A percentile compares a stretch with the other conserved stretches of the same genome.
phyloP scores from a whole-genome alignment of 2,113 vertebrate genomes.

The Onychostruthus taczanowskii region DNA sequence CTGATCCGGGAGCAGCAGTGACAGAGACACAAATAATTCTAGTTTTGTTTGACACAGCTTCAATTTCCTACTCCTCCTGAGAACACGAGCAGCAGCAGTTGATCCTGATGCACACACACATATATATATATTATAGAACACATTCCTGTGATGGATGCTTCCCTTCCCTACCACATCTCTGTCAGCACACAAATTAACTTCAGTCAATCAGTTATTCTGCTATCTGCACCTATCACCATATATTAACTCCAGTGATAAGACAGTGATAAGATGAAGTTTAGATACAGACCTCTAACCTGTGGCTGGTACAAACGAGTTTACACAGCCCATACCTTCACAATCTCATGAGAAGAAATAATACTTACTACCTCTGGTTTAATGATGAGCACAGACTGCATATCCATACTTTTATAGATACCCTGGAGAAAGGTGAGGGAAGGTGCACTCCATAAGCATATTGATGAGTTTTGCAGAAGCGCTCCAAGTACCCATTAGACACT shows the following conservation, averaged over 20 bases:
- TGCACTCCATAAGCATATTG: conserved; percentile 13
- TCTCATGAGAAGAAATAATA: conserved; percentile 15
- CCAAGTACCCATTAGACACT: background rate
- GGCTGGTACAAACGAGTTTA: conserved; percentile 33
- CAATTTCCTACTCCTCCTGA: background rate
- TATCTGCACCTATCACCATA: background rate
- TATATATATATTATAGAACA: background rate
- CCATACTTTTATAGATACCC: background rate
- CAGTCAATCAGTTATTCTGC: conserved; percentile 27
- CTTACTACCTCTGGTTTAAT: background rate
- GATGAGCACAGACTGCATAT: background rate
- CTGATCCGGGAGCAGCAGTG: background rate
- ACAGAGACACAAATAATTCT: background rate
- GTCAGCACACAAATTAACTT: conserved; percentile 13
- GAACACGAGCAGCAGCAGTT: background rate
- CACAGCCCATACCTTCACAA: background rate
- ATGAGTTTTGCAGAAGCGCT: conserved; percentile 26
- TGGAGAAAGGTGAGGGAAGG: conserved; percentile 47
- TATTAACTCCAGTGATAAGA: background rate
- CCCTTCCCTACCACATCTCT: background rate
- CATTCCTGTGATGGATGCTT: background rate
- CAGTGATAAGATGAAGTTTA: background rate
- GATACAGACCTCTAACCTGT: background rate
- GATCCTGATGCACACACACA: background rate
- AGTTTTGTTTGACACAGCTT: background rate